A percentile compares a stretch with the other conserved stretches of the same genome.
phyloP scores from a whole-genome alignment of 2,113 vertebrate species.

The Sphaerodactylus townsendi region DNA sequence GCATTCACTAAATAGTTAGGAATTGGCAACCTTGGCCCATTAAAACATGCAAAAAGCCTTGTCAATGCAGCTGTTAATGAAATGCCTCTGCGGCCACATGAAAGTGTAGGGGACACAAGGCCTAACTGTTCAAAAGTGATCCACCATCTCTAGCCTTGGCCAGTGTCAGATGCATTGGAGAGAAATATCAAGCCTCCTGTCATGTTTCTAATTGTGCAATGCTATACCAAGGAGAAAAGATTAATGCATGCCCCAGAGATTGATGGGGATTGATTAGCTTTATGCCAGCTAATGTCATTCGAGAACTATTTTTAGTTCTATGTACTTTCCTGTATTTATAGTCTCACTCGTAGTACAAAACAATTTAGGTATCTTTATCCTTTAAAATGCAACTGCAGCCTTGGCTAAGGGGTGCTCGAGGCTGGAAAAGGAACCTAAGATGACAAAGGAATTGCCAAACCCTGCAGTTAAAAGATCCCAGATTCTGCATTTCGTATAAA shows the following conservation, averaged over 20 bases:
- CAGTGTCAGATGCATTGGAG: neutral
- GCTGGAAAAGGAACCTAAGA: neutral
- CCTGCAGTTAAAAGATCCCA: neutral
- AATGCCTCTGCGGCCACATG: slow-evolving; percentile 36
- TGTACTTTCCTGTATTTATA: slow-evolving; percentile 51
- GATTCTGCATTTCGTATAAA: neutral
- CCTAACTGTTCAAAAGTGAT: slow-evolving; percentile 34
- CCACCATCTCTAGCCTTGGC: slow-evolving; percentile 36
- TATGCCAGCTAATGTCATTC: slow-evolving; percentile 59
- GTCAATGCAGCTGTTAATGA: slow-evolving; percentile 37
- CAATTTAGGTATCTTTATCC: slow-evolving; percentile 21
- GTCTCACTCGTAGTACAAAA: slow-evolving; percentile 40
- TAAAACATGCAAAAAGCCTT: slow-evolving; percentile 36
- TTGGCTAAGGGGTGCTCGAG: neutral
- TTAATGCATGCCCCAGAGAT: slow-evolving; percentile 43
- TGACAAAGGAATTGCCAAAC: neutral
- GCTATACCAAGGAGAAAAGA: slow-evolving; percentile 41
- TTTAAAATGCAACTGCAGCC: neutral
- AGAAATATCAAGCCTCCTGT: slow-evolving; percentile 51
- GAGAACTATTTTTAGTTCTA: slow-evolving; percentile 55
- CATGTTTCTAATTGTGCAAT: slow-evolving; percentile 60
- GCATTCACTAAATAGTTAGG: slow-evolving; percentile 7
- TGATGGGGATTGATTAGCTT: slow-evolving; percentile 60
- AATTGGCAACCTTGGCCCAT: slow-evolving; percentile 30
- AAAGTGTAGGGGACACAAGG: slow-evolving; percentile 38